Base-by-base conservation (phyloP, 2,113 vertebrate genomes). In the Xenopus tropicalis region DNA sequence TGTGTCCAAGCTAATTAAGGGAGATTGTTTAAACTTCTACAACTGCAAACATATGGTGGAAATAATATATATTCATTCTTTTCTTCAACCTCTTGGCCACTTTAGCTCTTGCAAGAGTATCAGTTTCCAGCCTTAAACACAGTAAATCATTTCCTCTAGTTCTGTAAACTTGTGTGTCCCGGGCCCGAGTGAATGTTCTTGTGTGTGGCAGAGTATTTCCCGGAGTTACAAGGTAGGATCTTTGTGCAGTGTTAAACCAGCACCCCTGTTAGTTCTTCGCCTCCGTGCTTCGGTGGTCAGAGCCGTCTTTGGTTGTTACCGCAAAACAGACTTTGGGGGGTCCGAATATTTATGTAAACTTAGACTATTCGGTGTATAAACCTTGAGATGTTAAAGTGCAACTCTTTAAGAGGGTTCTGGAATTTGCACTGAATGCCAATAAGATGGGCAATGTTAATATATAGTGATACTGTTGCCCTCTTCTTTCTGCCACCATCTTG, bases 41-140 rank as follows among this genome's bases (percentile, higher is more conserved):
- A 74, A 74, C 65, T 74, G 56, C 65, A 61, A 74, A 74, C 72
- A 74, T 51, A 74, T 74, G 72, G 67, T 51, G 65, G 23, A 74
- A 74, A 52, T 65, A 69, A 61, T 61, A 69, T 20, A 68, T 61
- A 67, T 74, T 68, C 42, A 54, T 68, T 69, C 65, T 74, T 74
- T 51, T 22, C 65, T 66, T 23, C 59, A 74, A 74, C 65, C 72
- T 74, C 64, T 61, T 51, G 54, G 64, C 54, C 64, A 68, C 64
- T 66, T 54, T 29, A 46, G 23, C 56, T 51, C 43, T 22, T 46
- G 72, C 65, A 74, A 74, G 72, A 61, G 72, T 74, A 74, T 74
- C 65, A 68, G 65, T 74, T 74, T 68, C 71, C 29, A n/a, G 43
- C 21, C 42, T 14, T 20, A 59, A 74, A 58, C 57, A 51, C 14